A percentile compares a stretch with the other conserved stretches of the same genome.
Conservation (phyloP, 2,113 vertebrate species). For the Neodon shergylaensis region DNA sequence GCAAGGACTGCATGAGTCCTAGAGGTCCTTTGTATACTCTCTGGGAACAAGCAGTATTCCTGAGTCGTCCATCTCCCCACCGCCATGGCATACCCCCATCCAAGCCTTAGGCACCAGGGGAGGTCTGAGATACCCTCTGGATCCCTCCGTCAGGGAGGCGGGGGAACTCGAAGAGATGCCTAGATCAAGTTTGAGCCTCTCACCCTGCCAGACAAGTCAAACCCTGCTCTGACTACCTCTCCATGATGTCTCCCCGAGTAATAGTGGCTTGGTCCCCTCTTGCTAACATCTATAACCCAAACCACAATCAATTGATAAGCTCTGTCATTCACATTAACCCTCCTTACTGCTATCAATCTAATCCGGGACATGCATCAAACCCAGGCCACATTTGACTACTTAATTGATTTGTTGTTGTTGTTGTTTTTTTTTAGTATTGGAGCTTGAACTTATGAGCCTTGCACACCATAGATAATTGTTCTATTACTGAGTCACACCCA, state of each 20-base stretch:
- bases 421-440: background rate
- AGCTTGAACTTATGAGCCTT: background rate
- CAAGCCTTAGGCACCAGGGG: background rate
- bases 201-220: background rate
- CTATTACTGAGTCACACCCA: background rate
- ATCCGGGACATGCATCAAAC: background rate
- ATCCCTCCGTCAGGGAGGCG: too few relatives aligned
- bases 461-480: background rate
- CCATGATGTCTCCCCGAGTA: rapidly evolving
- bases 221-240: background rate
- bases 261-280: background rate
- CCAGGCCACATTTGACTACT: background rate
- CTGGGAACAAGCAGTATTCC: too few relatives aligned
- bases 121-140: background rate
- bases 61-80: rapidly evolving
- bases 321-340: background rate
- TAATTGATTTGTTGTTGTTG: background rate
- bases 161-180: background rate
- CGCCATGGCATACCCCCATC: background rate
- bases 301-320: background rate
- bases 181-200: background rate
- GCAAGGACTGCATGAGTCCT: rapidly evolving
- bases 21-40: rapidly evolving
- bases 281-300: background rate
- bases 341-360: background rate